These are phyloP conservation scores for Scomber japonicus DNA, from an alignment of 2,113 vertebrate species.

Conservation along the genomic window DNA sequence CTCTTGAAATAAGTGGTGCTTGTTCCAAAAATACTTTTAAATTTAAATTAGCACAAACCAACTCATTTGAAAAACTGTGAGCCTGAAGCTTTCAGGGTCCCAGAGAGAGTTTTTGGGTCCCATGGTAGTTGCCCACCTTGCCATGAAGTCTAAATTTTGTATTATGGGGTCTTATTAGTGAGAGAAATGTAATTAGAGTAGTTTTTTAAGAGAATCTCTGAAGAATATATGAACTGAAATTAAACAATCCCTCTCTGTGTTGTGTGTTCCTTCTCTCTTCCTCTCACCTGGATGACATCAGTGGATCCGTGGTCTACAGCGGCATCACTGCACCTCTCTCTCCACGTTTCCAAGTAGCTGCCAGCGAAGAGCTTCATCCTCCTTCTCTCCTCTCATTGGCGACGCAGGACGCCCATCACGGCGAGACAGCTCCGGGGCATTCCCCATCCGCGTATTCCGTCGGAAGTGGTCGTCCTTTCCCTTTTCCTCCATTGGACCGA, in stretches of 20 bases:
- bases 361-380: slow-evolving; percentile 54
- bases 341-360: slow-evolving; percentile 85
- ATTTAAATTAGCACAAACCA: neutral
- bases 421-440: slow-evolving; percentile 44
- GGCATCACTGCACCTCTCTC: slow-evolving; percentile 75
- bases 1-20: no score
- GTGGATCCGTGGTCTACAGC: slow-evolving; percentile 26
- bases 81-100: no score
- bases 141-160: no score
- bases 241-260: neutral
- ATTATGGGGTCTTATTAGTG: neutral
- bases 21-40: no score
- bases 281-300: slow-evolving; percentile 60
- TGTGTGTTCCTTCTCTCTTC: neutral
- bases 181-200: neutral
- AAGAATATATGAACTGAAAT: neutral
- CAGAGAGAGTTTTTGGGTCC: no score
- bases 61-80: neutral
- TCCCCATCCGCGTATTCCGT: slow-evolving; percentile 66
- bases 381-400: slow-evolving; percentile 72
- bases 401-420: slow-evolving; percentile 65
- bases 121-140: no score
- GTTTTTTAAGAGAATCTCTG: neutral
- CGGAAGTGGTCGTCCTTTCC: slow-evolving; percentile 65
- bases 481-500: slow-evolving; percentile 69